Evolutionary conservation across 2,797 vertebrate species (phyloP).

Genomic region (Malacoctenus gilli): DNA sequence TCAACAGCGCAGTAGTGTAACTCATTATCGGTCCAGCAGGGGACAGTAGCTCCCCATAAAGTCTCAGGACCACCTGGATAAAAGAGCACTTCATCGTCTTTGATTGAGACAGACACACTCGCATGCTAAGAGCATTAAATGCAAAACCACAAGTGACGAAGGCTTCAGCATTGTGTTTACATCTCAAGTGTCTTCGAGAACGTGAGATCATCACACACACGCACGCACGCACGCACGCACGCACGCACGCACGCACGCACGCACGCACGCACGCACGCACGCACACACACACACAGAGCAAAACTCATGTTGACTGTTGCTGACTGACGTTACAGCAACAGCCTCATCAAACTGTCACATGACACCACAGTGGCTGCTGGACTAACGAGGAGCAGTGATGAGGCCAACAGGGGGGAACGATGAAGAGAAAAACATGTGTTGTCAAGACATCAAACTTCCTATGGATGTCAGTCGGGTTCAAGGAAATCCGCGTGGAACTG

Average conservation of each 20-base stretch:
- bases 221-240: no score
- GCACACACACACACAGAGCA: slow-evolving; percentile 36
- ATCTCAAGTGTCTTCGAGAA: slow-evolving; percentile 31
- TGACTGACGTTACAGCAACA: no score
- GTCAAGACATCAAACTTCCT: no score
- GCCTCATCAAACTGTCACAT: no score
- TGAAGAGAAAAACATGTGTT: no score
- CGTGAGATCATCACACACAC: slow-evolving; percentile 40
- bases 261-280: no score
- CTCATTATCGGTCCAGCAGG: slow-evolving; percentile 55
- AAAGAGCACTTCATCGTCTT: slow-evolving; percentile 41
- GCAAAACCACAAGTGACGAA: slow-evolving; percentile 58
- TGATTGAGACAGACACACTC: slow-evolving; percentile 56
- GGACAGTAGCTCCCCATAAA: slow-evolving; percentile 55
- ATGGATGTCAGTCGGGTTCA: no score
- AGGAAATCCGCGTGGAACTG: no score
- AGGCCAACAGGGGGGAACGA: no score
- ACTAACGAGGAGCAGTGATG: no score
- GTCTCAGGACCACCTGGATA: slow-evolving; percentile 22
- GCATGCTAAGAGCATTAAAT: slow-evolving; percentile 65
- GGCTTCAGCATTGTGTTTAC: slow-evolving; percentile 47
- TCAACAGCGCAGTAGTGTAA: slow-evolving; percentile 11
- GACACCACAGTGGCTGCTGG: no score
- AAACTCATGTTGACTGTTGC: slow-evolving; percentile 3
- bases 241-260: slow-evolving; percentile 30